Conservation (phyloP, 2,113 vertebrate genomes). For the Australoheros scitulus region DNA sequence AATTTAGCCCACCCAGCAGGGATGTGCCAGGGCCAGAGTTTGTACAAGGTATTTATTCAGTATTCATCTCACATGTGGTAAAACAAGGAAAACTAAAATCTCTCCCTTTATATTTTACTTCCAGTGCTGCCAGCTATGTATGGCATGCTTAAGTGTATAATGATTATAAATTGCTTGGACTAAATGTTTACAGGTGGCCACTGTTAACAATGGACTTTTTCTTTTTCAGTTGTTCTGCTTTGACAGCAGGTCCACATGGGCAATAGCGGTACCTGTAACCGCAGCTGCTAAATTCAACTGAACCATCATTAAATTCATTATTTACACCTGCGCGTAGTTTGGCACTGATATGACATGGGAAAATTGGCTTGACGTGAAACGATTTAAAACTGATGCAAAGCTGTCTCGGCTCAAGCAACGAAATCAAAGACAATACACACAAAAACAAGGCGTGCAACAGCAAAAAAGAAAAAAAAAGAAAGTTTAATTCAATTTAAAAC, state of each 20-base stretch:
- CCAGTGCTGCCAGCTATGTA: not conserved
- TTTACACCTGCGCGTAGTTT: not conserved
- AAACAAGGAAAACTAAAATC: not conserved
- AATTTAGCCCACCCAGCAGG: constrained; percentile 8
- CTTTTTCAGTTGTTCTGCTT: not conserved
- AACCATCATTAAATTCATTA: not conserved
- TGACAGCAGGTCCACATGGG: not conserved
- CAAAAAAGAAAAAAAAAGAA: not conserved
- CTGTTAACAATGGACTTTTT: not conserved
- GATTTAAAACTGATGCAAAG: not conserved
- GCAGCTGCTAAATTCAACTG: not conserved
- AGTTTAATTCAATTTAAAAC: not conserved
- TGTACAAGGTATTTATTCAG: not conserved
- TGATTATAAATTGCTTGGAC: not conserved
- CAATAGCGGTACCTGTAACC: not conserved
- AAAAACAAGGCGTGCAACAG: not conserved
- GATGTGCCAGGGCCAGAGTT: not conserved
- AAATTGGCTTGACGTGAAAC: not conserved
- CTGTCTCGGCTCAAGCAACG: not conserved
- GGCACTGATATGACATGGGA: not conserved
- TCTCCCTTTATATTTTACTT: not conserved
- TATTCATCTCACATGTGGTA: not conserved
- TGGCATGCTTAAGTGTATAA: not conserved
- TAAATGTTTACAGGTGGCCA: not conserved
- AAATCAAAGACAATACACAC: not conserved